phyloP scores from a whole-genome alignment of 2,113 vertebrate species.

The Scatophagus argus region DNA sequence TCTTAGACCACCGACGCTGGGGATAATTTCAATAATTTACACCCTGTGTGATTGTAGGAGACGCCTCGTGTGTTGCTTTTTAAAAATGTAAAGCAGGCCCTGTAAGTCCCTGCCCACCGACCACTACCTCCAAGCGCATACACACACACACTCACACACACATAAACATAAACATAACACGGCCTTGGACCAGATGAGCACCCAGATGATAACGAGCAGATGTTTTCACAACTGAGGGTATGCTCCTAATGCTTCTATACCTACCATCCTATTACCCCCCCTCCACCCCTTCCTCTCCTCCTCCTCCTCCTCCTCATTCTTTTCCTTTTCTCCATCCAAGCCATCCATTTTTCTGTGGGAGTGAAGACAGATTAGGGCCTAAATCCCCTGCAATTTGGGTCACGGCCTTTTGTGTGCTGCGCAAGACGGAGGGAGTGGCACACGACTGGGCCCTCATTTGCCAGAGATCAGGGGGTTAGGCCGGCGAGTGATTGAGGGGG shows the following conservation, averaged over 20 bases:
- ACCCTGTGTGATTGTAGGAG: conserved; percentile 56
- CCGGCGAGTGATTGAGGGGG: conserved; percentile 65
- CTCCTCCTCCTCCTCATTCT: conserved; percentile 10
- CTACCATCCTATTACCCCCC: conserved; percentile 36
- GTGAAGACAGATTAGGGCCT: conserved; percentile 78
- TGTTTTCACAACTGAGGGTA: conserved; percentile 68
- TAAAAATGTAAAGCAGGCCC: conserved; percentile 81
- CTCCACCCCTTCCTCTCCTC: neutral
- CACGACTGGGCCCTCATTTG: conserved; percentile 67
- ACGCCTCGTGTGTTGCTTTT: conserved; percentile 71
- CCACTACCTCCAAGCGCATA: conserved; percentile 34
- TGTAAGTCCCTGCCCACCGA: conserved; percentile 53
- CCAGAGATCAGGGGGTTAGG: conserved; percentile 79
- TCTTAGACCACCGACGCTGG: conserved; percentile 63
- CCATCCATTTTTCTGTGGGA: conserved; percentile 68
- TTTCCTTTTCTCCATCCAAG: conserved; percentile 60
- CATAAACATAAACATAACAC: conserved; percentile 18
- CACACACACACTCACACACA: conserved; percentile 34
- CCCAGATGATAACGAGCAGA: conserved; percentile 70
- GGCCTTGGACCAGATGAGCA: conserved; percentile 46
- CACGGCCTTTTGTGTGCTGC: conserved; percentile 65
- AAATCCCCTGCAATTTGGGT: conserved; percentile 79
- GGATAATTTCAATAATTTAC: conserved; percentile 82
- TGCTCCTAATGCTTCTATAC: conserved; percentile 61
- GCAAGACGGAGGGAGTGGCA: conserved; percentile 6